Base-by-base conservation (phyloP, 2,888 invertebrate species). In the Ernsta delagoae region DNA sequence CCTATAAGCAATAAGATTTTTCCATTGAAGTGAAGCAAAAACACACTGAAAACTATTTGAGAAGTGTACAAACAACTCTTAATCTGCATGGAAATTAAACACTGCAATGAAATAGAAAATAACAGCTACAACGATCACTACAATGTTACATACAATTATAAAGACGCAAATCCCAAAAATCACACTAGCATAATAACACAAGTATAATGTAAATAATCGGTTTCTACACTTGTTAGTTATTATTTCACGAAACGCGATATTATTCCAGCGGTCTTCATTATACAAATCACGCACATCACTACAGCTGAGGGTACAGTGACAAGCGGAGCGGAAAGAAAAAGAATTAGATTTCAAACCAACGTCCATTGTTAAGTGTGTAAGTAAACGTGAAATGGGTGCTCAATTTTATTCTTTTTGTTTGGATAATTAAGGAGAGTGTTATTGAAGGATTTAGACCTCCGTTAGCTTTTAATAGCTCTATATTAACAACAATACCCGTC, bases 191-290 rank as follows among this genome's bases (percentile, higher is more conserved):
- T 73, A 70, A 69, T 76, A 75, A 79, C 78, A 57, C 39, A 2
- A 59, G 59, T 59, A 79, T 75, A 80, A 76, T 75, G 77, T 75
- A 79, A 80, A 79, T 83, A 83, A 84, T 83, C 80, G 79, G 76
- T 77, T 78, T 75, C 77, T 81, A 69, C 62, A 62, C 82, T 80
- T 80, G 77, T 81, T 81, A 81, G 81, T 81, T 69, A 69, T 59
- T 69, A 79, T 72, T 78, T 81, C 78, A 80, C 82, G 80, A 83
- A 86, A 85, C 79, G 83, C 81, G 79, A 77, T 79, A 77, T 79
- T 85, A 84, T 85, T 83, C 75, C 75, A 80, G 75, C 82, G 78
- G 84, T 88, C 85, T 86, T 83, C 81, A 85, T 84, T 83, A 84
- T 79, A 77, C 70, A 76, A 83, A 83, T 83, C 84, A 86, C 86